These are phyloP conservation scores for Sisyra nigra DNA, from an alignment of 2,888 invertebrate species.

Conservation along the genomic window DNA sequence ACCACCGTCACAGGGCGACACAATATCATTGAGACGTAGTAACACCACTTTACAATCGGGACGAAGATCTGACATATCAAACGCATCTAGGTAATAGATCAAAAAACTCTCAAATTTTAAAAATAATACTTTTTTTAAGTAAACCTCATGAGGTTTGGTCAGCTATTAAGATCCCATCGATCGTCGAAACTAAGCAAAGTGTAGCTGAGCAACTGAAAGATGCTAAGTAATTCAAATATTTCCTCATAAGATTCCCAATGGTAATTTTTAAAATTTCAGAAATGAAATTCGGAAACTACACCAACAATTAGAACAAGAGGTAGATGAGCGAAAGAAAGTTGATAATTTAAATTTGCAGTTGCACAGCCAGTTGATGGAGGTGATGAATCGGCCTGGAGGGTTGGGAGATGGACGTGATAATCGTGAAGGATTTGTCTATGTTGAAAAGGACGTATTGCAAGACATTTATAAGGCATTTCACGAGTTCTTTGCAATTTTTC, in stretches of 20 bases:
- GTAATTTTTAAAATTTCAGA: background rate
- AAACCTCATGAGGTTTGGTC: constrained; percentile 5
- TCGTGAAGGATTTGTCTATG: background rate
- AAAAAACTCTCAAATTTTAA: too few species aligned
- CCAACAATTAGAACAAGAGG: constrained; percentile 43
- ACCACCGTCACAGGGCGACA: background rate
- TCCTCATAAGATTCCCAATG: background rate
- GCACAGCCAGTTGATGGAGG: constrained; percentile 38
- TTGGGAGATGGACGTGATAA: background rate
- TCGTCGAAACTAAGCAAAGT: background rate
- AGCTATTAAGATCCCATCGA: constrained; percentile 1
- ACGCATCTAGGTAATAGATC: too few species aligned
- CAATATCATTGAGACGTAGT: background rate
- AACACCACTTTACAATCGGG: constrained; percentile 1
- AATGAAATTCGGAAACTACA: constrained; percentile 24
- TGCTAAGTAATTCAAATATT: constrained; percentile 2
- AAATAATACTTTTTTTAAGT: background rate
- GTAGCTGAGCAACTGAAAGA: constrained; percentile 6
- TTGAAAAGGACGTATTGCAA: constrained; percentile 6
- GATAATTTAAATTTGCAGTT: constrained; percentile 43
- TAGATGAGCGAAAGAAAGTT: constrained; percentile 40
- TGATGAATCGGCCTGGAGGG: constrained; percentile 19
- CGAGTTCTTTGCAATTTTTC: constrained; percentile 3
- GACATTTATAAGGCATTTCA: constrained; percentile 5
- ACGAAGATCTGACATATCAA: background rate